Conservation (phyloP, 2,888 invertebrate genomes). For the Trissolcus brochymenae region DNA sequence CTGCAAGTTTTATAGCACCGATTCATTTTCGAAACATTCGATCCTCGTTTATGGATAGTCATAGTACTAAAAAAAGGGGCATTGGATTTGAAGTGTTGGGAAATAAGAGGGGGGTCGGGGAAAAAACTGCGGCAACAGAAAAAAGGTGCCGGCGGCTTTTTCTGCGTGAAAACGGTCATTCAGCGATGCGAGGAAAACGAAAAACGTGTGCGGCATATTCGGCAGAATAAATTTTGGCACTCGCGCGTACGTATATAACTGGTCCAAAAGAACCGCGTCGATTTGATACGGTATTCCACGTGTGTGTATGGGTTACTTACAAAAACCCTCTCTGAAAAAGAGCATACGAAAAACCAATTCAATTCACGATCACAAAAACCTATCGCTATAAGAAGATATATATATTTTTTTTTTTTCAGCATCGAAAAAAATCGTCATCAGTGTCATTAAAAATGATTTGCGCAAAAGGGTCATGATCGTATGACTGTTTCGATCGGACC, state of each 20-base stretch:
- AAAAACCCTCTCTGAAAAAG: neutral
- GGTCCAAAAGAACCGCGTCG: constrained; percentile 36
- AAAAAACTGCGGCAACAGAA: constrained; percentile 13
- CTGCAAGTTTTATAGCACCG: constrained; percentile 16
- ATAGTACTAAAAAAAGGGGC: constrained; percentile 14
- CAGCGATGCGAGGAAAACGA: constrained; percentile 64
- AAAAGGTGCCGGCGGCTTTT: constrained; percentile 26
- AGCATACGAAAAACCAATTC: no score
- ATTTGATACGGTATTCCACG: constrained; percentile 50
- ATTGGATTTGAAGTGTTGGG: constrained; percentile 5
- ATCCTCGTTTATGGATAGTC: constrained; percentile 8
- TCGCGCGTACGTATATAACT: constrained; percentile 22
- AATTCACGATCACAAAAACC: no score
- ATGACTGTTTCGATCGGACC: neutral
- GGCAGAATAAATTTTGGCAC: constrained; percentile 53
- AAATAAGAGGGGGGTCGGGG: constrained; percentile 9
- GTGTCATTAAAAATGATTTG: neutral
- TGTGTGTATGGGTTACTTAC: constrained; percentile 2
- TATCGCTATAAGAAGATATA: no score
- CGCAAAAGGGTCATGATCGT: neutral
- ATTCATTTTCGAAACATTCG: constrained; percentile 8
- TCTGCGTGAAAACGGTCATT: constrained; percentile 58
- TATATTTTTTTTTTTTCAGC: no score
- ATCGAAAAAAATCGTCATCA: constrained; percentile 3
- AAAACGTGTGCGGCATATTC: constrained; percentile 66